Base-by-base conservation (phyloP, 1,140 invertebrate genomes). In the Sycophila sp. region DNA sequence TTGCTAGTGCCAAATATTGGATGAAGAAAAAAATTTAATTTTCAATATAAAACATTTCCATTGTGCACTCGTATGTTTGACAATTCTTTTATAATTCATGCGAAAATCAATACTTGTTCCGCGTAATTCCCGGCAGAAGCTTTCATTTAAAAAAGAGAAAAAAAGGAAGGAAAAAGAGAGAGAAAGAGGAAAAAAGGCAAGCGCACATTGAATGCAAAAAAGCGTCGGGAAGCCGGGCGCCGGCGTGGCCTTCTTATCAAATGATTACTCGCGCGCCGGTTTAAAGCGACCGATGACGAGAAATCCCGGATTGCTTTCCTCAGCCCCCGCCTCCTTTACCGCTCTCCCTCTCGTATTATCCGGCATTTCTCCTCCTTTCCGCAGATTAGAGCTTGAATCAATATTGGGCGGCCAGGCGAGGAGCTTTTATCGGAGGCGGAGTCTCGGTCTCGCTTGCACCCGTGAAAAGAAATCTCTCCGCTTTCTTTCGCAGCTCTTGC, bases 331-430 rank as follows among this genome's bases (percentile, higher is more conserved):
- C 30, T 32, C 49, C 34, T 36, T n/a, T 22, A 13, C 8, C 32
- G n/a, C 62, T 47, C 62, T 30, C 32, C 6, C 62, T 17, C n/a
- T n/a, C 51, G 64, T n/a, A 47, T 58, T 58, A 67, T 58, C 64
- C 53, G 4, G 10, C 24, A n/a, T 30, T 42, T 30, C 34, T 8
- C 13, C 49, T 38, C 26, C 80, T 80, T 77, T 83, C 81, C 78
- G 78, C 79, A 79, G 83, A 86, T 86, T 85, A 85, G 80, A 83
- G 79, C 79, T 75, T 80, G 80, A 86, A 86, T 86, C 84, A 85
- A 86, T 86, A 85, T 86, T 85, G 84, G 80, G 81, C 82, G 85
- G 79, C 72, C 81, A 83, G 73, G 80, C 82, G 80, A 83, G 76
- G 82, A 74, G 73, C 83, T 85, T 86, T 85, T 85, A 84, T 86